Conservation (phyloP, 2,113 vertebrate genomes). For the Percina caprodes region DNA sequence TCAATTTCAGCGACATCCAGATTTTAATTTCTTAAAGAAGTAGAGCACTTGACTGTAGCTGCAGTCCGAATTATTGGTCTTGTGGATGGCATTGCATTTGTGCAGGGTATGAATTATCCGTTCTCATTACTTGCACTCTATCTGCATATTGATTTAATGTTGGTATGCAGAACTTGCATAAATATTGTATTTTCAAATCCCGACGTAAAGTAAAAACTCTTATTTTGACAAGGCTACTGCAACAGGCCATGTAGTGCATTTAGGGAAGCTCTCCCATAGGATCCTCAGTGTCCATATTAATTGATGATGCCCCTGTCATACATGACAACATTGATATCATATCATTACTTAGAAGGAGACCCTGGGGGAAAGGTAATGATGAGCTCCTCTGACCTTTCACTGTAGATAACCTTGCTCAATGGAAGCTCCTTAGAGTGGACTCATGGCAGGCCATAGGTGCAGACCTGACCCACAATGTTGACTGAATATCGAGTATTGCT, state of each 20-base stretch:
- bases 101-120: conserved; percentile 34
- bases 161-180: background rate
- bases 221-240: background rate
- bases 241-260: background rate
- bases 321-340: conserved; percentile 51
- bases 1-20: background rate
- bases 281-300: background rate
- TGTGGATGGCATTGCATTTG: conserved; percentile 10
- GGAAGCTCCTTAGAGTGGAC: conserved; percentile 48
- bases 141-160: conserved; percentile 26
- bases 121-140: conserved; percentile 31
- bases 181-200: conserved; percentile 6
- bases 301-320: conserved; percentile 24
- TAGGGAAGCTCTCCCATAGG: background rate
- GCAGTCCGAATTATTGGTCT: background rate
- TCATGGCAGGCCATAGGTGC: conserved; percentile 32
- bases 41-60: background rate
- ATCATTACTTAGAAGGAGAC: conserved; percentile 51
- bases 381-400: conserved; percentile 67
- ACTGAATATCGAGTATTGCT: conserved; percentile 47
- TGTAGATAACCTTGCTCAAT: conserved; percentile 51
- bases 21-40: conserved; percentile 5
- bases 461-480: conserved; percentile 38
- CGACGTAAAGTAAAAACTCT: background rate
- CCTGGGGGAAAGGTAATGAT: conserved; percentile 53